Conservation (phyloP, 2,113 vertebrate species). For the Chloebia gouldiae region DNA sequence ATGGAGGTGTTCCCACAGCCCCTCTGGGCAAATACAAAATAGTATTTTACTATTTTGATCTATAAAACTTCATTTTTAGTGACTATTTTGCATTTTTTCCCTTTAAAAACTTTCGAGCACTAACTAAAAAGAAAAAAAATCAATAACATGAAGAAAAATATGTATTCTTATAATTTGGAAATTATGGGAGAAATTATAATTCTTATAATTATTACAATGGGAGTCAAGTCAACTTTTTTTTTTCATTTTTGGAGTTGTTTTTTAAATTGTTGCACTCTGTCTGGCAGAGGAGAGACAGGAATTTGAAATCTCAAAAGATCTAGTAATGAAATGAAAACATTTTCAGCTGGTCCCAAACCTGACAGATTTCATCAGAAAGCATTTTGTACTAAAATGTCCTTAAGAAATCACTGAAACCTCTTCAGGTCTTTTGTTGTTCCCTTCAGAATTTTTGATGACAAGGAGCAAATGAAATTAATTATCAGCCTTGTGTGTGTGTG, state of each 20-base stretch:
- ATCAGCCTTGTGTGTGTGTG: neutral
- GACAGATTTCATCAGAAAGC: neutral
- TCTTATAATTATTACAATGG: too few species aligned
- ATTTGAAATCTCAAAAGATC: neutral
- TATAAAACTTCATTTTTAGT: neutral
- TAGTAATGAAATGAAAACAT: neutral
- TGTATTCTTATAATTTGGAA: neutral
- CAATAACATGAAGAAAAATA: neutral
- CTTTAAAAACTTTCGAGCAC: neutral
- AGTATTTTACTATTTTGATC: neutral
- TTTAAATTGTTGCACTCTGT: neutral
- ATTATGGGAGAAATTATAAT: too few species aligned
- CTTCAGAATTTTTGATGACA: neutral
- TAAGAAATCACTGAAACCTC: neutral
- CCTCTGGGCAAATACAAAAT: neutral
- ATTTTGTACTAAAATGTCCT: neutral
- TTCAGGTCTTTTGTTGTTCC: neutral
- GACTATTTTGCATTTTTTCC: neutral
- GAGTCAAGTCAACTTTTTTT: neutral
- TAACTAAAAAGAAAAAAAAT: neutral
- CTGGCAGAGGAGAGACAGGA: neutral
- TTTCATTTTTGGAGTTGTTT: neutral
- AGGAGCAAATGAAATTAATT: neutral
- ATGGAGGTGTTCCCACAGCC: neutral
- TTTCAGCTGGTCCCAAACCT: neutral